Evolutionary conservation across 1,140 invertebrate species (phyloP), one percentile per base, ranked within the genome.

Genomic region (Zaprionus nigranus): DNA sequence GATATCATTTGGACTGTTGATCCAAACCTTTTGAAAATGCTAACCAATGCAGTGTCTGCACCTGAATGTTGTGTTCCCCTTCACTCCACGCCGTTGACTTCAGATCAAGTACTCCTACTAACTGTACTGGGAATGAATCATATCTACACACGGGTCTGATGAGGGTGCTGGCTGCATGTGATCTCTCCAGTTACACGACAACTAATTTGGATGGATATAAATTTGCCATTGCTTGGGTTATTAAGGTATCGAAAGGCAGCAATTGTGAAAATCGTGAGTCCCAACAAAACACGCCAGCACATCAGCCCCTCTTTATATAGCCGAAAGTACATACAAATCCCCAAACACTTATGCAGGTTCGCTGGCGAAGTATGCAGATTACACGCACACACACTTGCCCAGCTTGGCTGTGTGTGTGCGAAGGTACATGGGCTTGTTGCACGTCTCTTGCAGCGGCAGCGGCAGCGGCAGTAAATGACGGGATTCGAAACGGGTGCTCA

Each of bases 401-500:
- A 17, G 40, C 40, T 30, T 34, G 26, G 6, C 30, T 34, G 5
- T 15, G 22, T 34, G 46, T 70, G 46, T 56, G 59, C 24, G 20
- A 13, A 4, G 5, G n/a, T n/a, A 17, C 36, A 53, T 54, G 34
- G 34, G 36, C 26, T 59, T 59, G 57, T 15, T 26, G 40, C 58
- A 40, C 22, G 24, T 7, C 68, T 59, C 12, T 24, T 40, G 57
- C 58, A 59, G 57, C 61, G 40, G 7, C 40, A 68, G 66, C 64
- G 57, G 68, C 68, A 68, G 66, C 64, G 57, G 68, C 68, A 73
- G 75, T 70, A 75, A 79, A 68, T 79, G 74, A 75, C 62, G 75
- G 75, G 74, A 74, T 61, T 75, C 68, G 78, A 90, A 90, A 81
- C 85, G 76, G 85, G 58, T 81, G 85, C 88, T 90, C 85, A 90